Base-by-base conservation (phyloP, 2,113 vertebrate species). In the Turdus rufiventris region DNA sequence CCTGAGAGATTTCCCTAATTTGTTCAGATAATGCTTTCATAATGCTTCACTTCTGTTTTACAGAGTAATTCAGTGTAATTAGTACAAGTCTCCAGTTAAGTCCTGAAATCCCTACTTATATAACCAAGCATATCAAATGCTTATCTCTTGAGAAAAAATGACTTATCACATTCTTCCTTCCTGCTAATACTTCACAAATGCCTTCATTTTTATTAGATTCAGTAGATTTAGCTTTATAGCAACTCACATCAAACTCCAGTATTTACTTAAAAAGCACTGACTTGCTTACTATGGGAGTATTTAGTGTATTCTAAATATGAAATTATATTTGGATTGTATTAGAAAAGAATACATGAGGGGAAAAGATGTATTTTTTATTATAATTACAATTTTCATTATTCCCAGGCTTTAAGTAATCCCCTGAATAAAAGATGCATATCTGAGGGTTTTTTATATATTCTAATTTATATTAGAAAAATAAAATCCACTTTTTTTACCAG, bases 1-100 rank as follows among this genome's bases (percentile, higher is more conserved):
- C 75, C 78, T 54, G 57, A 84, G 85, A 92, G 31, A 81, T 71
- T 76, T 34, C 29, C 28, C 31, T 89, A 81, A 92, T 81, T 92
- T 73, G 36, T 56, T 88, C 43, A 56, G 68, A 91, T 86, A 86
- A 91, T 67, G n/a, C 33, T 91, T 11, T 38, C 38, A 38, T 38
- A 38, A 38, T 38, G 38, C 38, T 38, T 89, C 28, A 74, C 34
- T 85, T 94, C 36, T 45, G 57, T 43, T 91, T 75, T 60, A 86
- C n/a, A 50, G n/a, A 72, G 70, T 77, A 95, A 90, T 90, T 90
- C 47, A 43, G 9, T 54, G 51, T 82, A 53, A 93, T 93, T 95
- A 77, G 42, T 54, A 80, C 50, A 91, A 94, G 90, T 94, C 82
- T 92, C 67, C 19, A 33, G 43, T 63, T 92, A 92, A 94, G 82